A percentile compares a stretch with the other conserved stretches of the same genome.
Evolutionary conservation across 37 sponge, comb jelly and placozoan genomes (phyloP).

Genomic region (Eunapius fragilis): DNA sequence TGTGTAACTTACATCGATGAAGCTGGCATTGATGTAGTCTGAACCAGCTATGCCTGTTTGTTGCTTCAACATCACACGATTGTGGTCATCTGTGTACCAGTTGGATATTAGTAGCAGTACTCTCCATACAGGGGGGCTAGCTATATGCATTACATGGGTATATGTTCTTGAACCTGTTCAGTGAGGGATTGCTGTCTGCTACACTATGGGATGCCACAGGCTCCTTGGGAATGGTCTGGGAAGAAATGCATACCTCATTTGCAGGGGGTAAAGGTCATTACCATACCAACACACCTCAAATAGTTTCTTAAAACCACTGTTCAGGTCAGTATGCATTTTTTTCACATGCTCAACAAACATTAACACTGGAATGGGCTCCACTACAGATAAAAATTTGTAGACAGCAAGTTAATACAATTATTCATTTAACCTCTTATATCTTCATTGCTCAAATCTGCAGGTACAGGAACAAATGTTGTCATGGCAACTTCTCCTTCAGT

Average conservation of each 20-base stretch:
- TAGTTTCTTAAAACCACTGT: neutral
- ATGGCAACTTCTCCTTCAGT: neutral
- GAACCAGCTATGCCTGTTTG: no score
- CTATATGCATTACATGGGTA: neutral
- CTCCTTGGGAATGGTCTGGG: neutral
- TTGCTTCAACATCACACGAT: no score
- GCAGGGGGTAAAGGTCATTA: neutral
- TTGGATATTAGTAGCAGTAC: no score
- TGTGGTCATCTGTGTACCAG: no score
- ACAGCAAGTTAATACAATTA: no score
- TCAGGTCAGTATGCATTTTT: neutral
- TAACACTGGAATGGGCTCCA: neutral
- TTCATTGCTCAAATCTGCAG: no score
- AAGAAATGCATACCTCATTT: neutral
- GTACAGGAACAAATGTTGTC: neutral
- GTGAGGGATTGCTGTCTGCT: neutral
- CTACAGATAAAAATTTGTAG: no score
- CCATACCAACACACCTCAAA: neutral
- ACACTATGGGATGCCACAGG: neutral
- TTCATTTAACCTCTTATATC: neutral
- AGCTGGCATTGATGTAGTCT: no score
- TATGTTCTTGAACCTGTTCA: conserved; percentile 2
- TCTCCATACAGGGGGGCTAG: no score
- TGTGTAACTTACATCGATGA: neutral
- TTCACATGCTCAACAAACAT: neutral